Evolutionary conservation across 2,888 invertebrate genomes (phyloP), one percentile per base, ranked within the genome.

Genomic region (Metopia argyrocephala): DNA sequence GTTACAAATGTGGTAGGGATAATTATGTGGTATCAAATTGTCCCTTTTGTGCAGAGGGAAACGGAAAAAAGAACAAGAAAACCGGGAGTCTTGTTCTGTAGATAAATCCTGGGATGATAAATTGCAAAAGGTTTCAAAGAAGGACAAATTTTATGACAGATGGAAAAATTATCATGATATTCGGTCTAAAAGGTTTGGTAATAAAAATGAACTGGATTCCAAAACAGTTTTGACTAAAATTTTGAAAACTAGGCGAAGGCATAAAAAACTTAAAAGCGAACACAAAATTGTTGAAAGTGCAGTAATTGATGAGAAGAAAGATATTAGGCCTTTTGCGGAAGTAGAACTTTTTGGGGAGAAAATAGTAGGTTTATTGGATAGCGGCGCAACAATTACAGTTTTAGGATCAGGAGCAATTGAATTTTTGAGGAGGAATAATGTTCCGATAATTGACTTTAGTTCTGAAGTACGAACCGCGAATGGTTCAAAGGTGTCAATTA

Each of bases 21-120:
- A 45, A 62, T 12, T 62, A 62, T 62, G 61, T 62, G 4, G 25
- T 62, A n/a, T 62, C 61, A 21, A 62, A 62, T 45, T 62, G 61
- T 23, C 38, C 61, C 2, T 23, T 45, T 20, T 61, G 59, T 12
- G 38, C 28, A 6, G 23, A 23, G 45, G 45, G n/a, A 46, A 62
- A 62, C 61, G 4, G 7, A 6, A 20, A 18, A 12, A 38, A 62
- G 61, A 62, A 23, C 45, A 23, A 25, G 61, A 45, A 15, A 18
- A 12, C 61, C 61, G 61, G 61, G 61, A 23, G 23, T n/a, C 46
- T 15, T 15, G 45, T 23, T 45, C 23, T 9, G 23, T 62, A 62
- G 9, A 46, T 45, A 5, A 45, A 15, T 4, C 61, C 46, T 46
- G 45, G 61, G 15, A 62, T 23, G 18, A 23, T 7, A 25, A 23